Conservation (phyloP, 2,888 invertebrate genomes). For the Andrena marginata region DNA sequence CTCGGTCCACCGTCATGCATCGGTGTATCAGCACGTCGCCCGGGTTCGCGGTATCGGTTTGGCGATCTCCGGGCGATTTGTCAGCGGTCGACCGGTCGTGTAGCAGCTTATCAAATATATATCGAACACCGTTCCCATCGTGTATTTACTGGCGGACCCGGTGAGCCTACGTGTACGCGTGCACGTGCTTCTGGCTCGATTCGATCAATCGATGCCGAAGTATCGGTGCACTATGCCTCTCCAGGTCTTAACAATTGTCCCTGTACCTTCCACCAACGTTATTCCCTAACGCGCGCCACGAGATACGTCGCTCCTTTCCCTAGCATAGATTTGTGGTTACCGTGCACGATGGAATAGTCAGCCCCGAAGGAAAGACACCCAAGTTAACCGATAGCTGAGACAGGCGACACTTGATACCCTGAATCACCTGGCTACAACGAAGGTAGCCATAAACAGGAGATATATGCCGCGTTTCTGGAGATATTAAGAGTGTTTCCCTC, state of each 20-base stretch:
- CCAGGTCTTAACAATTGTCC: background rate
- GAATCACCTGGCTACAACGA: constrained; percentile 25
- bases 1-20: constrained; percentile 72
- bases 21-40: constrained; percentile 75
- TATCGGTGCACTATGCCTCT: constrained; percentile 29
- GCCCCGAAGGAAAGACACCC: background rate
- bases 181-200: constrained; percentile 55
- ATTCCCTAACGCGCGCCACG: background rate
- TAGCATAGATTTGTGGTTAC: no score
- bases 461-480: background rate
- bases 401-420: constrained; percentile 43
- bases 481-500: background rate
- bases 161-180: constrained; percentile 72
- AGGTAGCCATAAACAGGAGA: constrained; percentile 26
- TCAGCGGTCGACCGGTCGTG: constrained; percentile 82
- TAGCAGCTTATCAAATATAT: constrained; percentile 84
- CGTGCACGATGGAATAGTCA: no score
- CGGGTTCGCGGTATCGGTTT: constrained; percentile 75
- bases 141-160: constrained; percentile 76
- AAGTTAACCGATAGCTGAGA: background rate
- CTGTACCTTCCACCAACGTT: constrained; percentile 33
- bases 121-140: constrained; percentile 82
- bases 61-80: constrained; percentile 83
- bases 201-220: constrained; percentile 50
- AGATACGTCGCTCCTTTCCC: no score